phyloP scores from a whole-genome alignment of 1,140 invertebrate genomes.

The Eriocheir sinensis region DNA sequence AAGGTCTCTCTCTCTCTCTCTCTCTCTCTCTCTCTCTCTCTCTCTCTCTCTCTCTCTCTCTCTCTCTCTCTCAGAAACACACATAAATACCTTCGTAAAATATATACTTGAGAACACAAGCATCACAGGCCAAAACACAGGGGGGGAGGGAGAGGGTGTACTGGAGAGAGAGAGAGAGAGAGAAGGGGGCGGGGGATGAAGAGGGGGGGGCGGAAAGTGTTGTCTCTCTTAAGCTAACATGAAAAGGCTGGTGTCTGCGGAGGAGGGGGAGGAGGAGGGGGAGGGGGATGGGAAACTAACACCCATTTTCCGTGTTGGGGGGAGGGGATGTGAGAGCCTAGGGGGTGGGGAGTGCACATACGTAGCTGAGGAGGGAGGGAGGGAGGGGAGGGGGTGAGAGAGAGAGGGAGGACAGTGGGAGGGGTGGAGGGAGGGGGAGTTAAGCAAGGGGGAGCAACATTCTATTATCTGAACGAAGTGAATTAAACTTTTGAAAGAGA shows the following conservation, averaged over 20 bases:
- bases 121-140: not conserved
- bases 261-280: too few relatives aligned
- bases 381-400: not conserved
- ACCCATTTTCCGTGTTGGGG: too few relatives aligned
- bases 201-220: not conserved
- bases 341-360: too few relatives aligned
- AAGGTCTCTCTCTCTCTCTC: not conserved
- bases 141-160: not conserved
- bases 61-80: conserved; percentile 22
- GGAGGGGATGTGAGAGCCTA: too few relatives aligned
- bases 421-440: not conserved
- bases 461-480: not conserved
- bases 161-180: not conserved
- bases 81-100: too few relatives aligned
- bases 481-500: not conserved
- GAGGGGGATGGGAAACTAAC: too few relatives aligned
- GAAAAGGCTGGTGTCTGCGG: too few relatives aligned
- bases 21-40: conserved; percentile 19
- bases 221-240: too few relatives aligned
- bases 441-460: conserved; percentile 5
- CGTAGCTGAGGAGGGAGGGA: not conserved
- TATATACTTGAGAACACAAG: not conserved
- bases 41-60: conserved; percentile 22
- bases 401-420: too few relatives aligned
- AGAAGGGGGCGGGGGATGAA: not conserved